Percentiles rank a stretch among this genome's conserved stretches.
These are phyloP conservation scores for Drosophila acutilabella DNA, from an alignment of 2,888 invertebrate genomes.

Conservation along the genomic window DNA sequence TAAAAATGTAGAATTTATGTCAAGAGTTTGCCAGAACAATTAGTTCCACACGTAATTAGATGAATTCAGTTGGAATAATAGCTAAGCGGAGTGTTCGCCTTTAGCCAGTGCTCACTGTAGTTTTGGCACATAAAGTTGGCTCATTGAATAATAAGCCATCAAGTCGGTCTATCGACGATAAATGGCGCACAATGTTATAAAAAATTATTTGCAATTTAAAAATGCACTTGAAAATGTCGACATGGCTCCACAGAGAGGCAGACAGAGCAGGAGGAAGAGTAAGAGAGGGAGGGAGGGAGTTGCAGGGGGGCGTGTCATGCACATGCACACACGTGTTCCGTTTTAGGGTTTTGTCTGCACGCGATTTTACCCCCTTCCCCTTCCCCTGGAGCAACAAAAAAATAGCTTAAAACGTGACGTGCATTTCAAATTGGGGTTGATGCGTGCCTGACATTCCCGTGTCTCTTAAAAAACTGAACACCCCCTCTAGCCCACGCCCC, in stretches of 20 bases:
- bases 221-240: constrained; percentile 55
- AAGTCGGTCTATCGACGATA: constrained; percentile 14
- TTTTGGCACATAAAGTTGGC: constrained; percentile 8
- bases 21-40: constrained; percentile 33
- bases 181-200: constrained; percentile 38
- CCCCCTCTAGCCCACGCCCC: not conserved
- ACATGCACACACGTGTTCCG: constrained; percentile 60
- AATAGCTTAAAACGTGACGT: constrained; percentile 70
- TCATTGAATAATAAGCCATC: constrained; percentile 60
- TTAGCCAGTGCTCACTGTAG: constrained; percentile 37
- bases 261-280: not conserved
- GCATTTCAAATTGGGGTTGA: constrained; percentile 57
- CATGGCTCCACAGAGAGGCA: not conserved
- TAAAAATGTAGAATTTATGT: constrained; percentile 46
- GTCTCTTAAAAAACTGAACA: constrained; percentile 13
- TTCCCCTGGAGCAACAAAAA: constrained; percentile 53
- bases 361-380: constrained; percentile 42
- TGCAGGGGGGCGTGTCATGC: constrained; percentile 28
- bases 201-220: constrained; percentile 59
- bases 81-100: not conserved
- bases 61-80: constrained; percentile 19
- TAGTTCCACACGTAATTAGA: constrained; percentile 51
- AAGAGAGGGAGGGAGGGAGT: not conserved
- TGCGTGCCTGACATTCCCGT: constrained; percentile 11
- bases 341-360: constrained; percentile 62